Conservation (phyloP, 2,113 vertebrate genomes). For the Sceloporus tristichus region DNA sequence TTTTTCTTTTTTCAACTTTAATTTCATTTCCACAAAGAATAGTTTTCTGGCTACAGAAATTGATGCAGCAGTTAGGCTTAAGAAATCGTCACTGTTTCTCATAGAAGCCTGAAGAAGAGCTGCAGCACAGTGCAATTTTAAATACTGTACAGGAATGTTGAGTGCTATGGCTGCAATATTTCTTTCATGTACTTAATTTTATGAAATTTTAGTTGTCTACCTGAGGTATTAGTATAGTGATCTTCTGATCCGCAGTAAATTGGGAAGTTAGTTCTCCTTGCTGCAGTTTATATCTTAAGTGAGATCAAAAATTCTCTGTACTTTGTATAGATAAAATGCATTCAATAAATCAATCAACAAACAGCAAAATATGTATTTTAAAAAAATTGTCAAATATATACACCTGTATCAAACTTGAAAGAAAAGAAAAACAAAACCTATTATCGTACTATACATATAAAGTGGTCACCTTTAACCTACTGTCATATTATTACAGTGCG, state of each 20-base stretch:
- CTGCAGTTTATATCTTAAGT: background rate
- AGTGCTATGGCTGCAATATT: background rate
- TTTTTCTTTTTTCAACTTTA: no score
- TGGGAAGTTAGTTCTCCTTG: conserved; percentile 4
- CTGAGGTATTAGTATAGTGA: background rate
- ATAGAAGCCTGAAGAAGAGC: background rate
- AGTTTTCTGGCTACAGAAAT: background rate
- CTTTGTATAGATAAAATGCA: background rate
- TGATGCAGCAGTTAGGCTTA: background rate
- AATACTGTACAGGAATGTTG: background rate
- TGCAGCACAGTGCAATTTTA: background rate
- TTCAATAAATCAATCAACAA: no score
- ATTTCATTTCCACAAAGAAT: no score
- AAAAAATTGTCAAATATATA: no score
- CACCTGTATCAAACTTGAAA: no score
- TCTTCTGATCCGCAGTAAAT: background rate
- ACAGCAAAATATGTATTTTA: no score
- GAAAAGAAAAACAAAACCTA: no score
- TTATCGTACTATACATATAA: no score
- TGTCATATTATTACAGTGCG: no score
- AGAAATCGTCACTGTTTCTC: background rate
- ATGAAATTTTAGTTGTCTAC: background rate
- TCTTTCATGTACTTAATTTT: background rate
- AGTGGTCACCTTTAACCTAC: no score
- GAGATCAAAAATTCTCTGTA: conserved; percentile 9